These are phyloP conservation scores for Emydocephalus ijimae DNA, from an alignment of 2,113 vertebrate species.

Conservation along the genomic window DNA sequence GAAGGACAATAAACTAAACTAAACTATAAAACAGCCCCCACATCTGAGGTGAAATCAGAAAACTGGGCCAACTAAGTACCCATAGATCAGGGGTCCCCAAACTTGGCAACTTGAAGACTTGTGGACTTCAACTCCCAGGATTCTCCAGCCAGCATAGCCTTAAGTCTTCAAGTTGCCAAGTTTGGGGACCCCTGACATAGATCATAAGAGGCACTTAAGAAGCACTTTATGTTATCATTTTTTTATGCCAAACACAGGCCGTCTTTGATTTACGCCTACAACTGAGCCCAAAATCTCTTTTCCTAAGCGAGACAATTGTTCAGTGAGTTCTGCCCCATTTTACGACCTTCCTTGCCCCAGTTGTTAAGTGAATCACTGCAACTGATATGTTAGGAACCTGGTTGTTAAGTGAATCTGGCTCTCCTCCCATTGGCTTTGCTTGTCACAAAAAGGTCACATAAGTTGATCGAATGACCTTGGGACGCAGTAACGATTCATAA, in stretches of 20 bases:
- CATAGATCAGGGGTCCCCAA: too few species aligned
- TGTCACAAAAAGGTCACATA: background rate
- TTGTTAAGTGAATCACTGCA: background rate
- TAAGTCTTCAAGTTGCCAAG: too few species aligned
- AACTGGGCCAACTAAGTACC: background rate
- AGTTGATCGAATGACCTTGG: background rate
- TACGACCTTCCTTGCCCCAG: background rate
- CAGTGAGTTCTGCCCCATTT: background rate
- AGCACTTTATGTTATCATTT: too few species aligned
- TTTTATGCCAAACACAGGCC: too few species aligned
- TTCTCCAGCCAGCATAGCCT: too few species aligned
- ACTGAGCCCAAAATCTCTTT: background rate
- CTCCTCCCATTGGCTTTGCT: background rate
- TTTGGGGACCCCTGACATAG: too few species aligned
- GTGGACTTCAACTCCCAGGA: too few species aligned
- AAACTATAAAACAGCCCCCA: background rate
- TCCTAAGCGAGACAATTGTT: background rate
- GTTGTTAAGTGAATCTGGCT: background rate
- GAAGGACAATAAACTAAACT: background rate
- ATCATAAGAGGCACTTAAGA: too few species aligned
- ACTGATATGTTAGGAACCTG: background rate
- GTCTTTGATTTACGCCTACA: too few species aligned
- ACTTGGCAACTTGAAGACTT: too few species aligned
- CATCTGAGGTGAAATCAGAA: background rate
- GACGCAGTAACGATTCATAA: background rate